Conservation (phyloP, 2,888 invertebrate species). For the Drosophila picticornis region DNA sequence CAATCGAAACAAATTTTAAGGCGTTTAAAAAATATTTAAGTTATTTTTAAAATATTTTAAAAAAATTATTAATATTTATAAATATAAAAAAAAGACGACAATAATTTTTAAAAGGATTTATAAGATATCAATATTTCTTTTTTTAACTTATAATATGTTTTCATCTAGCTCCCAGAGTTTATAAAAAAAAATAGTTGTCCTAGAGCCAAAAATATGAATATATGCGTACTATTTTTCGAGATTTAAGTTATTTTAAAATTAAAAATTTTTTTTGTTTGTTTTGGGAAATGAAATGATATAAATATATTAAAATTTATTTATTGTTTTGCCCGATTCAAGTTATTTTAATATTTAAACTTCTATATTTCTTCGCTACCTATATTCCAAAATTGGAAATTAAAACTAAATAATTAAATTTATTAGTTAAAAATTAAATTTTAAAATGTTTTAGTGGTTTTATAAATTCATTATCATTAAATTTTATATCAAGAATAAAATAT, state of each 20-base stretch:
- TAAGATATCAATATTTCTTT: not conserved
- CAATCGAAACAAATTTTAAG: no score
- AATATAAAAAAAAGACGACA: not conserved
- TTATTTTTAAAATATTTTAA: not conserved
- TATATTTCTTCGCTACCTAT: not conserved
- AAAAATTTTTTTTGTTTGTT: not conserved
- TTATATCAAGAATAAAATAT: not conserved
- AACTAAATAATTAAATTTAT: not conserved
- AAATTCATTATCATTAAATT: not conserved
- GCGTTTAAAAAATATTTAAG: no score
- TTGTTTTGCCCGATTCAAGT: not conserved
- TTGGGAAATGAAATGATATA: not conserved
- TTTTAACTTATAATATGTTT: not conserved
- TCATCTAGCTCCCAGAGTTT: not conserved
- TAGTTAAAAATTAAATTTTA: not conserved
- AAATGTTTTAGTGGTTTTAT: not conserved
- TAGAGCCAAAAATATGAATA: not conserved
- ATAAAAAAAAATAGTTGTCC: not conserved
- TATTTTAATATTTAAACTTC: not conserved
- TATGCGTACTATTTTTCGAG: not conserved
- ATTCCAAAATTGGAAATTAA: not conserved
- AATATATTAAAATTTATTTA: not conserved
- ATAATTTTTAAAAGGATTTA: not conserved
- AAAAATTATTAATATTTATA: not conserved
- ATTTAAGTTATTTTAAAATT: not conserved